Conservation (phyloP, 2,113 vertebrate species). For the Callithrix jacchus region DNA sequence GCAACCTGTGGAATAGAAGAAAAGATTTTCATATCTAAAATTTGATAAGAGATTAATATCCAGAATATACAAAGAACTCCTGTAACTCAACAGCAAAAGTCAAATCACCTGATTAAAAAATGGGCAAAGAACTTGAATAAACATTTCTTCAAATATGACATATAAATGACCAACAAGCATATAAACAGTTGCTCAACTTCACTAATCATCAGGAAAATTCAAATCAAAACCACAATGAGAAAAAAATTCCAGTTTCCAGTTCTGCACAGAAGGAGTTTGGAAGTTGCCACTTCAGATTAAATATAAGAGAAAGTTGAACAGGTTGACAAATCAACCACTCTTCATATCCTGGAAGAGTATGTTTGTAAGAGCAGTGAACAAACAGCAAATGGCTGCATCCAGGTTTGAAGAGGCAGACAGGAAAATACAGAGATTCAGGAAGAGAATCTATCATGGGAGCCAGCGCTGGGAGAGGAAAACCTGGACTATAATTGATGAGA, state of each 20-base stretch:
- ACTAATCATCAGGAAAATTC: neutral
- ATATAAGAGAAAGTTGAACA: neutral
- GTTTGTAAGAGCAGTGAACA: neutral
- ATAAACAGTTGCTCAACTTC: neutral
- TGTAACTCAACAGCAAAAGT: neutral
- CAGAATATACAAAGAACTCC: neutral
- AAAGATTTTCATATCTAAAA: neutral
- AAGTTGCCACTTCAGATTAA: neutral
- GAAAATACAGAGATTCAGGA: neutral
- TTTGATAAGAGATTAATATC: neutral
- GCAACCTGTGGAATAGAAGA: neutral
- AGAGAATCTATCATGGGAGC: neutral
- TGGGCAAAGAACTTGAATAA: neutral
- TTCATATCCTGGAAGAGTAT: too few species aligned
- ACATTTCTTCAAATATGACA: neutral
- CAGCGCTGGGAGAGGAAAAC: neutral
- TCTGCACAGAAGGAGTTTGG: neutral
- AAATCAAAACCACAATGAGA: neutral
- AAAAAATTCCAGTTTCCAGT: neutral
- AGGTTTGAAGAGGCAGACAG: too few species aligned
- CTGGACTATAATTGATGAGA: neutral
- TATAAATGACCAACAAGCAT: neutral
- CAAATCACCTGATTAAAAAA: neutral
- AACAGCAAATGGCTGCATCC: neutral
- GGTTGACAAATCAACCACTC: neutral